Evolutionary conservation across 2,888 invertebrate genomes (phyloP), one percentile per base, ranked within the genome.

Genomic region (Syrphus vitripennis): DNA sequence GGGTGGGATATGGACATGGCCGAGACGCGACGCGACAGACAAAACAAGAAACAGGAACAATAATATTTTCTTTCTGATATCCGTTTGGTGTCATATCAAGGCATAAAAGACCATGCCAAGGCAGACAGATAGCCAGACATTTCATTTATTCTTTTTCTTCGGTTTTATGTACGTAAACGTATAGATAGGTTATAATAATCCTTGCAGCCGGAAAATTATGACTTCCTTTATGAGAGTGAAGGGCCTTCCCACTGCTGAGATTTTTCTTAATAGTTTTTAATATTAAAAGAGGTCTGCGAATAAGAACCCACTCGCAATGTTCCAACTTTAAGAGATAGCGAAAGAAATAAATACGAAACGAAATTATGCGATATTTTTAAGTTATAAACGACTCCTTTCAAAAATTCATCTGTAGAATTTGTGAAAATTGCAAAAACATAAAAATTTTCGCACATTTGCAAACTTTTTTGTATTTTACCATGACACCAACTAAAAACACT

Each of bases 121-220:
- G 42, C 61, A 77, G 82, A 59, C 82, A 77, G 48, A 45, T 48
- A 71, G 29, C 57, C 67, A 79, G 57, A 69, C 61, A 50, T 40
- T 61, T 76, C 50, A 77, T 40, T n/a, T 48, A 31, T 65, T 50
- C 53, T 34, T 9, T 40, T 14, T 24, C 24, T 34, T 48, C 37
- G 34, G 29, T 45, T 59, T 80, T 76, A 71, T 74, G 83, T 57
- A 24, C 70, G 6, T 57, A 48, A 1, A 48, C 29, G 26, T 9
- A 0, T 4, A n/a, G n/a, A 31, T 31, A 34, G 31, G 57, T 31
- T 34, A 34, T 21, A n/a, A 65, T 77, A 77, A 69, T 86, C 82
- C 86, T 82, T 82, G 78, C 70, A 77, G 65, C 86, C 86, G 82
- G 82, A 86, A 86, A 86, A 86, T 86, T 86, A 86, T 86, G 72